Evolutionary conservation across 2,113 vertebrate genomes (phyloP).

Genomic region (Trematomus loennbergii): DNA sequence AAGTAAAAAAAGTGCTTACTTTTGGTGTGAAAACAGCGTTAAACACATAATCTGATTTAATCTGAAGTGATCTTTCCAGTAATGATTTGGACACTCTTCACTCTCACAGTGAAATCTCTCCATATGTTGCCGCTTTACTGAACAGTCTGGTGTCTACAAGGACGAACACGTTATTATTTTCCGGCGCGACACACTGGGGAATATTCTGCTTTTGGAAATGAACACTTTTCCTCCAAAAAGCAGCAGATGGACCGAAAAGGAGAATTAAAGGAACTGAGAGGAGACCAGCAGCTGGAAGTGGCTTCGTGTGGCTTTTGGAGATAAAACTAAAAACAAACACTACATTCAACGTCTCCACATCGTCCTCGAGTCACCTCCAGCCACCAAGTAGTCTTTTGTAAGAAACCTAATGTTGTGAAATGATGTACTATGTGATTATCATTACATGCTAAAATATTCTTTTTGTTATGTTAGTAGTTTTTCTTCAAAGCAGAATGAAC

Average conservation of each 20-base stretch:
- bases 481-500: conserved; percentile 44
- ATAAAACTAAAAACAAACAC: conserved; percentile 41
- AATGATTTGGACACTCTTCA: no score
- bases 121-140: no score
- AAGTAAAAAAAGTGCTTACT: no score
- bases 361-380: conserved; percentile 32
- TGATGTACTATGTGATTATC: conserved; percentile 74
- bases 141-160: no score
- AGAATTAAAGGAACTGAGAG: neutral
- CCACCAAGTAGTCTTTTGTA: conserved; percentile 76
- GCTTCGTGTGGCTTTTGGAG: neutral
- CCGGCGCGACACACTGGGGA: no score
- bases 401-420: conserved; percentile 70
- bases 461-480: conserved; percentile 33
- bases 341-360: conserved; percentile 34
- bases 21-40: no score
- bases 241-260: conserved; percentile 5
- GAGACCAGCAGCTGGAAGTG: conserved; percentile 29
- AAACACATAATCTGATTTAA: no score
- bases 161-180: no score
- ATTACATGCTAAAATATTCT: conserved; percentile 70
- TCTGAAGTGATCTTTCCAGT: no score
- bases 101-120: no score
- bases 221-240: neutral
- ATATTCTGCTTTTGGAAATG: neutral